Base-by-base conservation (phyloP, 2,888 invertebrate genomes). In the Tholera decimalis region DNA sequence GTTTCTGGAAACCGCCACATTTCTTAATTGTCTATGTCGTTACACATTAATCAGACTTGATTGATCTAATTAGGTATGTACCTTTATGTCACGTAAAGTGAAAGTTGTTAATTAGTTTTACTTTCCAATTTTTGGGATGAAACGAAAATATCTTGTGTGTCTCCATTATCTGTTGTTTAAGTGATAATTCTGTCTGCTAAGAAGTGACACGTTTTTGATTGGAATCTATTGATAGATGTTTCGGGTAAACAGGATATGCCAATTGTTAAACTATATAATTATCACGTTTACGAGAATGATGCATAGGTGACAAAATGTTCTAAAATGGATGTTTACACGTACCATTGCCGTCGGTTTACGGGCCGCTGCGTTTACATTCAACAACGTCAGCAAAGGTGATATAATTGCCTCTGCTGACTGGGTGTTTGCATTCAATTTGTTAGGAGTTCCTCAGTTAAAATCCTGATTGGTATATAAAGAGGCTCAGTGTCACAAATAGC, bases 391-490 rank as follows among this genome's bases (percentile, higher is more conserved):
- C 89, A 51, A 79, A 55, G 83, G 81, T 81, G 77, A 71, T 79
- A 72, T 72, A 51, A 51, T 68, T 63, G 37, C 30, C 58, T 71
- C 67, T 73, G 70, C 63, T 72, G 69, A 68, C 51, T 61, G 43
- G 62, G 57, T 72, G 77, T 77, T 83, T 79, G 71, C 72, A 64
- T 59, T 73, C 66, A 75, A 72, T 82, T 77, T 82, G 75, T 71
- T 73, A 81, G 64, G 80, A 77, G 88, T 89, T 89, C 89, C 90
- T 88, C 75, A 75, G 74, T 77, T 82, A 79, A 80, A 82, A 83
- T 84, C 77, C 18, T 47, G 28, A 28, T 15, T 61, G 68, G 86
- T 93, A 94, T 93, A 93, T 89, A 92, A 89, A 88, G 85, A 84
- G 85, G 79, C 66, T 78, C 73, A 74, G 69, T 78, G 77, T 58